Evolutionary conservation across 30 jellyfish, hydroid and myxozoan species (phyloP), one percentile per base, ranked within the genome.

Genomic region (Catostylus mosaicus): DNA sequence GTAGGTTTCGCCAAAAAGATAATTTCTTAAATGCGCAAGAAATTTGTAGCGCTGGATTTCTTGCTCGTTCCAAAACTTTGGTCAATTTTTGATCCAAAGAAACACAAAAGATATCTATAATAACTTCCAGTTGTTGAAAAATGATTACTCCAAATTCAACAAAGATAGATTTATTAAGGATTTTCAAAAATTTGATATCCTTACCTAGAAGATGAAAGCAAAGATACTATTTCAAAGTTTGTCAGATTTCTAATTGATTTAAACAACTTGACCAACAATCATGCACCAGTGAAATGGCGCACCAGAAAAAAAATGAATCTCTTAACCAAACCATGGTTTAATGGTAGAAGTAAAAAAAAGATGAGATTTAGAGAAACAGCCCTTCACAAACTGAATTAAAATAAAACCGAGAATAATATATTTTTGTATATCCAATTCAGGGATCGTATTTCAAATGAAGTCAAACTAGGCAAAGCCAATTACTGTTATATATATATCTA

Each of bases 41-140:
- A n/a, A n/a, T n/a, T n/a, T n/a, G n/a, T n/a, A n/a, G n/a, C n/a
- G n/a, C n/a, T n/a, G n/a, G n/a, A n/a, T n/a, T n/a, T n/a, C n/a
- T n/a, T n/a, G n/a, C n/a, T n/a, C n/a, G n/a, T n/a, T n/a, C n/a
- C n/a, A n/a, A n/a, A n/a, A n/a, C n/a, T n/a, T n/a, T n/a, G n/a
- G n/a, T n/a, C n/a, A n/a, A 66, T 66, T 66, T 66, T 32, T 66
- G 56, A 66, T 66, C 30, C 78, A 6, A 66, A 66, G 57, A 66
- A 66, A 66, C 14, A 19, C 48, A 27, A 66, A 30, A 66, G 48
- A 4, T 66, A 27, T 22, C 27, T 32, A 66, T 66, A 66, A 32
- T 57, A 66, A 66, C 29, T 23, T 63, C 35, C 78, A 32, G 54
- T 34, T 32, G 65, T 66, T 66, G 65, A 66, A 66, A 66, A 10